Conservation (phyloP, 2,888 invertebrate species). For the Celastrina argiolus region DNA sequence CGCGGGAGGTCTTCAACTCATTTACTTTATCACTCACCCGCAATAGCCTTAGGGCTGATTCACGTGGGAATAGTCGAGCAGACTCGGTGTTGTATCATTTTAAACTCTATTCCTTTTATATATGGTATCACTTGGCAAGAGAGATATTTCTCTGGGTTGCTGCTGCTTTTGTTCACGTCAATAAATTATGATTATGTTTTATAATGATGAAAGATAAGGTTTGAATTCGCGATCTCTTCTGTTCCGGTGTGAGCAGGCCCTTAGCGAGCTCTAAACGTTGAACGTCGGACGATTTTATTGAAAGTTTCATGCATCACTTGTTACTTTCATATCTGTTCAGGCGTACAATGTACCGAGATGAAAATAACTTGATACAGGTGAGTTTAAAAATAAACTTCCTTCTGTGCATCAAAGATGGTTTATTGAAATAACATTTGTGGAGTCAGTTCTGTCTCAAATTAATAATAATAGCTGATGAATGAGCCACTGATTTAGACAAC, state of each 20-base stretch:
- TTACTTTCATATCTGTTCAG: not conserved
- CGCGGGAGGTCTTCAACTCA: not conserved
- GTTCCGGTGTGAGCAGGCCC: not conserved
- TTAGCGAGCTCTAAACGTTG: not conserved
- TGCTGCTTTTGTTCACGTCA: too few relatives aligned
- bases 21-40: not conserved
- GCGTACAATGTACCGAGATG: not conserved
- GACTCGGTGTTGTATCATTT: not conserved
- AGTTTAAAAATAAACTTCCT: not conserved
- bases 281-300: not conserved
- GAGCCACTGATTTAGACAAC: too few relatives aligned
- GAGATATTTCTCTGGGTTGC: too few relatives aligned
- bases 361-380: constrained; percentile 8
- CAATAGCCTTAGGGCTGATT: not conserved
- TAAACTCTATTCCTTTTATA: too few relatives aligned
- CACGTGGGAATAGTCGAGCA: not conserved
- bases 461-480: too few relatives aligned
- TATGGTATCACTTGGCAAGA: too few relatives aligned
- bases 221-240: too few relatives aligned
- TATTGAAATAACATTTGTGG: not conserved
- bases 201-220: too few relatives aligned
- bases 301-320: constrained; percentile 6
- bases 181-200: too few relatives aligned
- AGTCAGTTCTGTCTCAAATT: not conserved
- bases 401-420: not conserved